Evolutionary conservation across 2,113 vertebrate genomes (phyloP).

Genomic region (Eleginops maclovinus): DNA sequence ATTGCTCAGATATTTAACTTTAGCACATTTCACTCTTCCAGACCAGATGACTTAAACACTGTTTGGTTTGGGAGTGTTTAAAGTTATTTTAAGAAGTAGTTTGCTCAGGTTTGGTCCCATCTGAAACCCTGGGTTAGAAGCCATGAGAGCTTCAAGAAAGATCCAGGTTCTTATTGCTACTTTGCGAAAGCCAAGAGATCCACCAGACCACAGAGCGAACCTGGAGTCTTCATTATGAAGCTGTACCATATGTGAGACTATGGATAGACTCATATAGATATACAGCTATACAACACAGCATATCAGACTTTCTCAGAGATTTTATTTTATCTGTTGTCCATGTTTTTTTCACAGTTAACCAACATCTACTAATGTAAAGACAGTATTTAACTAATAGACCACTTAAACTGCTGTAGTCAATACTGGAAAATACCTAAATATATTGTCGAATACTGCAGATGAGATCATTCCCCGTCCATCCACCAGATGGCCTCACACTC

Average conservation of each 20-base stretch:
- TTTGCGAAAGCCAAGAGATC: constrained; percentile 50
- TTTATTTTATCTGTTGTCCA: too few species aligned
- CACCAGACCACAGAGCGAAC: constrained; percentile 46
- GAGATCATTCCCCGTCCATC: too few species aligned
- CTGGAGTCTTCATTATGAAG: constrained; percentile 9
- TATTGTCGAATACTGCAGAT: too few species aligned
- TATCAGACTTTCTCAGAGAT: too few species aligned
- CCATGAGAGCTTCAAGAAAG: constrained; percentile 43
- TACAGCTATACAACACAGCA: too few species aligned
- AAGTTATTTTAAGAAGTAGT: constrained; percentile 44
- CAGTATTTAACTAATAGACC: too few species aligned
- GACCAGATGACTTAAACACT: constrained; percentile 32
- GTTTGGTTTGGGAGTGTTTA: constrained; percentile 44
- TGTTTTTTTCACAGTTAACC: too few species aligned
- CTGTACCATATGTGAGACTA: constrained; percentile 3
- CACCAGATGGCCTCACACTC: not conserved
- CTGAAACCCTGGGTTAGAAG: constrained; percentile 9
- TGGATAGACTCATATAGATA: not conserved
- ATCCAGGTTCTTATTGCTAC: constrained; percentile 69
- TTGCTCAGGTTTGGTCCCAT: constrained; percentile 51
- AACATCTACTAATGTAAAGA: too few species aligned
- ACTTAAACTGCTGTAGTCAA: too few species aligned
- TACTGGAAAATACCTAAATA: too few species aligned
- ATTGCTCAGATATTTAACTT: not conserved
- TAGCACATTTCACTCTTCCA: not conserved